Evolutionary conservation across 2,113 vertebrate species (phyloP).

Genomic region (Eurystomus gularis): DNA sequence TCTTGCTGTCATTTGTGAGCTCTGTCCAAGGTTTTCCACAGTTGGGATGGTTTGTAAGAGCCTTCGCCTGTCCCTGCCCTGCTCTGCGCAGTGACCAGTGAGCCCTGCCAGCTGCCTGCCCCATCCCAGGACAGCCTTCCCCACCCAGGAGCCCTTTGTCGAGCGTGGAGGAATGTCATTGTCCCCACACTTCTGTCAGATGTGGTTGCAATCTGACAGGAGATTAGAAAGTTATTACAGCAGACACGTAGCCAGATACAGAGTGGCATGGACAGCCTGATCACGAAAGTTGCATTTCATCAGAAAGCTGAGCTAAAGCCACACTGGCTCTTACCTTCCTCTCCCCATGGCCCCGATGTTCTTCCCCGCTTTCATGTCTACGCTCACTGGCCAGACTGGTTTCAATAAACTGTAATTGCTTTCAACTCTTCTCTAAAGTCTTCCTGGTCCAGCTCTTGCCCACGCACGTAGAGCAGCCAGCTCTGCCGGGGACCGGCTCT

Average conservation of each 20-base stretch:
- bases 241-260: constrained; percentile 28
- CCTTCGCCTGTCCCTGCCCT: neutral
- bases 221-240: constrained; percentile 45
- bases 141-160: neutral
- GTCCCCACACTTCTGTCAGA: constrained; percentile 38
- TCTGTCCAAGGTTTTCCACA: neutral
- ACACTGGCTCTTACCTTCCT: neutral
- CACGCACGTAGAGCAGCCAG: rapidly evolving
- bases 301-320: neutral
- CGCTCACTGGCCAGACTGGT: neutral
- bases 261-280: neutral
- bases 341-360: neutral
- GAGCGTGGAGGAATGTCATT: neutral
- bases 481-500: neutral
- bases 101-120: neutral
- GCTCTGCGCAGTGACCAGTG: rapidly evolving
- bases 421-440: neutral
- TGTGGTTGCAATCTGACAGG: constrained; percentile 15
- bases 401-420: neutral
- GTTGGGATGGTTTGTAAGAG: neutral
- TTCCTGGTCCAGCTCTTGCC: neutral
- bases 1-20: neutral
- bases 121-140: neutral
- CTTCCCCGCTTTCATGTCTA: neutral
- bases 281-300: constrained; percentile 3